Conservation (phyloP, 1,140 invertebrate species). For the Papilio helenus region DNA sequence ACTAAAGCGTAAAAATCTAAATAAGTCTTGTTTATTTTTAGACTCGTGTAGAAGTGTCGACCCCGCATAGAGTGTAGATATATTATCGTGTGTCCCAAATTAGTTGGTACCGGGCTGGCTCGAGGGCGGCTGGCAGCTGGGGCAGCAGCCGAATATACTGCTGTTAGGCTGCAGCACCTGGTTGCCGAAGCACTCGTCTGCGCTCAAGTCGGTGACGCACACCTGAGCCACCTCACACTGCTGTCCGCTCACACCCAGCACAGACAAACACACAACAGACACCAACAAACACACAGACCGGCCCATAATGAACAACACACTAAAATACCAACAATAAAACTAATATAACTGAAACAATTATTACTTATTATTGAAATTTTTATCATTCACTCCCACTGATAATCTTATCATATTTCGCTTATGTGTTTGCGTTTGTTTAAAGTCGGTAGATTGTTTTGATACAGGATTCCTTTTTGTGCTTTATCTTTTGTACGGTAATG, state of each 20-base stretch:
- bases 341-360: conserved; percentile 23
- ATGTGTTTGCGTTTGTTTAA: conserved; percentile 30
- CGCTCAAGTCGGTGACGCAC: conserved; percentile 71
- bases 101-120: conserved; percentile 43
- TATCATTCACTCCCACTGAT: conserved; percentile 23
- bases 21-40: conserved; percentile 38
- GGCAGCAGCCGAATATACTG: conserved; percentile 70
- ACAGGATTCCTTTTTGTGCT: background rate
- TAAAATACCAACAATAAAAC: conserved; percentile 33
- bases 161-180: conserved; percentile 56
- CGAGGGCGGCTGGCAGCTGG: conserved; percentile 57
- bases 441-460: conserved; percentile 30
- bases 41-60: conserved; percentile 25
- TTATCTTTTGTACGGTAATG: background rate
- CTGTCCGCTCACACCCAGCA: conserved; percentile 35
- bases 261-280: background rate
- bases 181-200: conserved; percentile 59
- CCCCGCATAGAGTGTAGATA: conserved; percentile 33
- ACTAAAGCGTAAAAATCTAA: conserved; percentile 37
- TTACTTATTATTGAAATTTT: conserved; percentile 35
- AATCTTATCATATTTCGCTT: conserved; percentile 35
- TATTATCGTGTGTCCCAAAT: conserved; percentile 20
- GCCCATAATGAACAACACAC: background rate
- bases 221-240: conserved; percentile 60
- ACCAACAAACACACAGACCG: conserved; percentile 16